Base-by-base conservation (phyloP, 2,797 vertebrate genomes). In the Chromis chromis region DNA sequence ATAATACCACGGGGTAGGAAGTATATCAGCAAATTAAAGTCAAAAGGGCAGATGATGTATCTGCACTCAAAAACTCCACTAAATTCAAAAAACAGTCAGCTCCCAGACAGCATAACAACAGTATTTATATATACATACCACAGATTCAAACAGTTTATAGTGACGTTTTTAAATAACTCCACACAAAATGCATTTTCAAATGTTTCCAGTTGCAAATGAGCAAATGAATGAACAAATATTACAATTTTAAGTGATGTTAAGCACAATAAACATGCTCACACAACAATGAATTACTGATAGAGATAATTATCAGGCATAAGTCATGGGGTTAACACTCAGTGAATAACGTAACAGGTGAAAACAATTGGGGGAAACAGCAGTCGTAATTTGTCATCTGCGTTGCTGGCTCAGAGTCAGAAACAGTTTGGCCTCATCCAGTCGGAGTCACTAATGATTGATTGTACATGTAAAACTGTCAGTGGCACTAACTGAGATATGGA, bases 331-430 rank as follows among this genome's bases (percentile, higher is more conserved):
- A 73, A 64, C 46, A 52, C 27, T 62, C 21, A 81, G 59, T 77
- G 54, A n/a, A 76, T 12, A 28, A 81, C 44, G 55, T 40, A 46
- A 70, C 83, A 57, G 28, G 46, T 80, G 50, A 71, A 53, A 79
- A 66, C 42, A 65, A 48, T 68, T 70, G 66, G 65, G 39, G 4
- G 3, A 16, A 66, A 19, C 53, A 53, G 17, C 39, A 49, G 52
- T 33, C 22, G 55, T 65, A 66, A 67, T 61, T 58, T 73, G 54
- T 63, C 24, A 75, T 24, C 49, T n/a, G 63, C 39, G 27, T 50
- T 39, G 21, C 59, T 74, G 80, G 73, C 66, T 70, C 70, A 27
- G 39, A 73, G 44, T 61, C 57, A 76, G 57, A 67, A 60, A 68
- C 62, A 19, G 12, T 74, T 72, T 66, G 55, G 56, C 65, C 58